Conservation (phyloP, 2,888 invertebrate genomes). For the Tachina fera region DNA sequence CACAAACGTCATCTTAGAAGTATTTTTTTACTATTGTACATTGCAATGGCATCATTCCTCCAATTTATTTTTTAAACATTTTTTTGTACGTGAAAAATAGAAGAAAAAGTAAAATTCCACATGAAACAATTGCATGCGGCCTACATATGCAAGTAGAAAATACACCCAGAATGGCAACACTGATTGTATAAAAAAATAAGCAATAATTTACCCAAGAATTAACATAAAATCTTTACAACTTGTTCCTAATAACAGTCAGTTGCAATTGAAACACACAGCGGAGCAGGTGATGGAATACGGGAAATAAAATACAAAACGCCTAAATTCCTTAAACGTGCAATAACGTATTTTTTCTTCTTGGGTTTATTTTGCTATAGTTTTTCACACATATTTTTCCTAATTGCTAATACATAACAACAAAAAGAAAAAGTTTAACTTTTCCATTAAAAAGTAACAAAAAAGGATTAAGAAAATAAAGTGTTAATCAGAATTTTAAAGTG, state of each 20-base stretch:
- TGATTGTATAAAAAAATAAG: no score
- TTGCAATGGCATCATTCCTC: no score
- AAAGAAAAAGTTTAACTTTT: constrained; percentile 11
- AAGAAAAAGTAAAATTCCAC: no score
- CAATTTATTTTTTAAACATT: no score
- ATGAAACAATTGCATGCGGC: no score
- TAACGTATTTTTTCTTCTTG: constrained; percentile 55
- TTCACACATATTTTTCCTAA: neutral
- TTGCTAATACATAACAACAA: constrained; percentile 9
- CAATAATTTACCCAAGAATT: neutral
- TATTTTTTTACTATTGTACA: no score
- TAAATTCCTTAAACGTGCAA: constrained; percentile 37
- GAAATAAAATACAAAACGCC: constrained; percentile 14
- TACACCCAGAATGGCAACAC: no score
- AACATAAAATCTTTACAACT: constrained; percentile 46
- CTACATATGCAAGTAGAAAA: no score
- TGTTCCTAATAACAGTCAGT: constrained; percentile 42
- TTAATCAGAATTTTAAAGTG: constrained; percentile 2
- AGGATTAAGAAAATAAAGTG: constrained; percentile 2
- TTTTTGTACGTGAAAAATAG: no score
- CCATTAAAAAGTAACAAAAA: neutral
- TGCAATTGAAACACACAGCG: constrained; percentile 61
- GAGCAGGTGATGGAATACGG: constrained; percentile 57
- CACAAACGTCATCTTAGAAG: no score
- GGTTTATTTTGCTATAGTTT: constrained; percentile 29